phyloP scores from a whole-genome alignment of 1,140 invertebrate species.

The Temnothorax nylanderi region DNA sequence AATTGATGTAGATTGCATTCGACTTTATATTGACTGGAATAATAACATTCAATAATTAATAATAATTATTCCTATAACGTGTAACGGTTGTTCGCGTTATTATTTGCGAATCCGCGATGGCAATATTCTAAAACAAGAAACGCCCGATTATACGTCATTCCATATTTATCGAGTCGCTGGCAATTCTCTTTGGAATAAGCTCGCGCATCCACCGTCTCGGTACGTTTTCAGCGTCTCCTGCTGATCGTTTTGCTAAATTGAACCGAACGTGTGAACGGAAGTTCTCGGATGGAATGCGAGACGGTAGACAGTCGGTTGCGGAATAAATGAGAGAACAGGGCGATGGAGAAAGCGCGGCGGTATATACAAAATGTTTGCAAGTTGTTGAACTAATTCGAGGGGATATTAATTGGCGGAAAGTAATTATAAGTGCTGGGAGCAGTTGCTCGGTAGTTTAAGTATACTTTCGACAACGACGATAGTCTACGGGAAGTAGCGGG shows the following conservation, averaged over 20 bases:
- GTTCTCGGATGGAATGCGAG: slow-evolving; percentile 20
- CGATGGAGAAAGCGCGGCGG: slow-evolving; percentile 12
- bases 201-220: not conserved
- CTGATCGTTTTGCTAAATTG: slow-evolving; percentile 34
- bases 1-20: slow-evolving; percentile 41
- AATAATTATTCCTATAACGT: slow-evolving; percentile 26
- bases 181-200: not conserved
- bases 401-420: slow-evolving; percentile 67
- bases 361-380: slow-evolving; percentile 62
- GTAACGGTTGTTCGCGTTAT: slow-evolving; percentile 4
- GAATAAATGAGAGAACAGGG: slow-evolving; percentile 44
- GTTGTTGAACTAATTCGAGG: slow-evolving; percentile 63
- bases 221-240: not conserved
- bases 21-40: slow-evolving; percentile 40
- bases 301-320: slow-evolving; percentile 15
- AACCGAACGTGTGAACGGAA: slow-evolving; percentile 26
- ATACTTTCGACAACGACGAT: slow-evolving; percentile 57
- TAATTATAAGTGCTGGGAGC: slow-evolving; percentile 65
- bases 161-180: not conserved
- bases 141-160: not conserved
- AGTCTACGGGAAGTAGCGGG: slow-evolving; percentile 36
- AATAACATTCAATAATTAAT: slow-evolving; percentile 36
- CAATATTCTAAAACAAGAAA: not conserved
- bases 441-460: slow-evolving; percentile 64
- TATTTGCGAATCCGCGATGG: not conserved